Base-by-base conservation (phyloP, 2,888 invertebrate genomes). In the Parascotia fuliginaria region DNA sequence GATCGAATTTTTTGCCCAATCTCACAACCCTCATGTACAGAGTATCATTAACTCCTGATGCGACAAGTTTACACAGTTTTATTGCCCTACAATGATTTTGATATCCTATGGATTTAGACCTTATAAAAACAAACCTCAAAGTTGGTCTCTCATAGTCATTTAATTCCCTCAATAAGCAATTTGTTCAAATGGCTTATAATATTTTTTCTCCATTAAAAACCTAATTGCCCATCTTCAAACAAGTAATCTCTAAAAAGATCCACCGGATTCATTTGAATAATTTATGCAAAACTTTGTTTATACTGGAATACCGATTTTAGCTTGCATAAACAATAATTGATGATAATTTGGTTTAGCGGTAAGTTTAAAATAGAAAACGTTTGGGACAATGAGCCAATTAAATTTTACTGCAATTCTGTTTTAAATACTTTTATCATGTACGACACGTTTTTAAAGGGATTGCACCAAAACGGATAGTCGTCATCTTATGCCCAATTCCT, bases 281-380 rank as follows among this genome's bases (percentile, higher is more conserved):
- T 60, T 65, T 65, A 65, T 63, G 51, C 54, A 54, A 45, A 62
- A 46, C 13, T 24, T 9, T 27, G 11, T 37, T 37, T 33, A 42
- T 53, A 52, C 29, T 40, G 32, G 36, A 43, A 44, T 34, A 44
- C 38, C 47, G 12, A 45, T 50, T 65, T 49, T 28, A 54, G 36
- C 34, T 11, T 39, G 32, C 16, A 52, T 52, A 60, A 58, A 60
- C 54, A 60, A 55, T 51, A 52, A 59, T 60, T 54, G 40, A 60
- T 52, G 63, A 55, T 61, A 61, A 70, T 67, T 65, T 38, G 45
- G 50, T 57, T 57, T 51, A 48, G 56, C 40, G 52, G 43, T 60
- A 57, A 55, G 59, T 54, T 62, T 50, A 52, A 51, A 49, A 41
- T 42, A 27, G 59, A 40, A 56, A 60, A 54, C 56, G 42, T 39